Conservation (phyloP, 2,113 vertebrate species). For the Gavialis gangeticus region DNA sequence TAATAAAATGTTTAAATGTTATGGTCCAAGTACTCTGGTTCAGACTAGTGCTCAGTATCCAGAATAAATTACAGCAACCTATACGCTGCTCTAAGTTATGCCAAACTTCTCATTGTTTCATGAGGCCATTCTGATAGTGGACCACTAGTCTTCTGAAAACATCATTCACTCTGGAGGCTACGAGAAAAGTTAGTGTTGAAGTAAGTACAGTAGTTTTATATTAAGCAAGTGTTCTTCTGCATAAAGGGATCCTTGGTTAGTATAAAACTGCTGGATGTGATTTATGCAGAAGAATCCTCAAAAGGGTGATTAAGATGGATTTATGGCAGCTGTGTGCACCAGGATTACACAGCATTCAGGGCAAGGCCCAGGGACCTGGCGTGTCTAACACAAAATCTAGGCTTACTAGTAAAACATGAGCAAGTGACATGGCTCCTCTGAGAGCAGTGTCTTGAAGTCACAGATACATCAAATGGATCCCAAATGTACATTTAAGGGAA, state of each 20-base stretch:
- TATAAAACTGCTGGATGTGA: too few species aligned
- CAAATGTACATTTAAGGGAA: neutral
- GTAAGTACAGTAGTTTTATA: neutral
- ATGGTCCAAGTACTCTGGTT: too few species aligned
- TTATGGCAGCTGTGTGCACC: neutral
- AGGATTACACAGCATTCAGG: neutral
- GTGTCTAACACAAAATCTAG: neutral
- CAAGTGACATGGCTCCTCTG: neutral
- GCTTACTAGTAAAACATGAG: neutral
- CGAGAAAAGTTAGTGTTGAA: neutral
- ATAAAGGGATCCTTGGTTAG: too few species aligned
- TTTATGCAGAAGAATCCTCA: neutral
- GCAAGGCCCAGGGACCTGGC: neutral
- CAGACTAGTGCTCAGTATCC: too few species aligned
- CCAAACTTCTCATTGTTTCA: too few species aligned
- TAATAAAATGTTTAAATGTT: too few species aligned
- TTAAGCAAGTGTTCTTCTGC: neutral
- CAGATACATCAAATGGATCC: neutral
- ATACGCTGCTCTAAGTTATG: too few species aligned
- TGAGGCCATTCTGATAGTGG: too few species aligned
- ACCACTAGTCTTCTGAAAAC: too few species aligned
- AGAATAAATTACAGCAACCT: too few species aligned
- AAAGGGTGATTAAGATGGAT: neutral
- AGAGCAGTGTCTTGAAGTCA: neutral
- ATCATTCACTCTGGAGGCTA: too few species aligned